phyloP scores from a whole-genome alignment of 2,113 vertebrate species.

The Odobenus rosmarus region DNA sequence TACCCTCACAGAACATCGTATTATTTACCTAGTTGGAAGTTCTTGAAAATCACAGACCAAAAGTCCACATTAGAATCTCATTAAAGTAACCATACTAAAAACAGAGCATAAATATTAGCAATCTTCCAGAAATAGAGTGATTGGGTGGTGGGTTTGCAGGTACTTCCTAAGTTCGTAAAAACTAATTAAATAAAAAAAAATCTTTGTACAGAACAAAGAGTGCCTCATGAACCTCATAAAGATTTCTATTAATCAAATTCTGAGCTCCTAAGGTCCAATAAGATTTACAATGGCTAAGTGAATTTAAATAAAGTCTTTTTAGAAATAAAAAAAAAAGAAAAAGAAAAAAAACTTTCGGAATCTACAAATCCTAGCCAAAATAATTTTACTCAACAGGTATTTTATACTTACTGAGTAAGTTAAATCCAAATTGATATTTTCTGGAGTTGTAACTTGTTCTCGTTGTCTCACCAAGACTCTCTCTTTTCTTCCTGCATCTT shows the following conservation, averaged over 20 bases:
- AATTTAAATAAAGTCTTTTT: not conserved
- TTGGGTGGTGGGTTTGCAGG: not conserved
- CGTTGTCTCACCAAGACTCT: conserved; percentile 92
- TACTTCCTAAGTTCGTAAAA: conserved; percentile 6
- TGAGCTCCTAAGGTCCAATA: not conserved
- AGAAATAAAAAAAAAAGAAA: not conserved
- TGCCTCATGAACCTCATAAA: conserved; percentile 2
- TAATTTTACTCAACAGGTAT: not conserved
- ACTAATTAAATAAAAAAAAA: not conserved
- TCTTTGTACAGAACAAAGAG: conserved; percentile 5
- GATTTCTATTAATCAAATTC: not conserved
- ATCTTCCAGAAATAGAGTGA: not conserved
- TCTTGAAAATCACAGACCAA: not conserved
- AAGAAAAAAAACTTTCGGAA: not conserved
- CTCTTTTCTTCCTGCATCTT: conserved; percentile 97
- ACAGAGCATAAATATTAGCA: not conserved
- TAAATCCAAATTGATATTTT: conserved; percentile 94
- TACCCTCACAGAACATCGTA: not conserved
- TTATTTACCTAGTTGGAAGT: conserved; percentile 15
- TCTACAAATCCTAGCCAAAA: not conserved
- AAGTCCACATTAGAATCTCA: conserved; percentile 29
- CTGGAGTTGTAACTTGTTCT: conserved; percentile 90
- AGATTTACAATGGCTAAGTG: not conserved
- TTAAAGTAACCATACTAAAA: not conserved
- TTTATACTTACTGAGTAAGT: conserved; percentile 93